Base-by-base conservation (phyloP, 92 coral and sea anemone species). In the Parazoanthus darwini region DNA sequence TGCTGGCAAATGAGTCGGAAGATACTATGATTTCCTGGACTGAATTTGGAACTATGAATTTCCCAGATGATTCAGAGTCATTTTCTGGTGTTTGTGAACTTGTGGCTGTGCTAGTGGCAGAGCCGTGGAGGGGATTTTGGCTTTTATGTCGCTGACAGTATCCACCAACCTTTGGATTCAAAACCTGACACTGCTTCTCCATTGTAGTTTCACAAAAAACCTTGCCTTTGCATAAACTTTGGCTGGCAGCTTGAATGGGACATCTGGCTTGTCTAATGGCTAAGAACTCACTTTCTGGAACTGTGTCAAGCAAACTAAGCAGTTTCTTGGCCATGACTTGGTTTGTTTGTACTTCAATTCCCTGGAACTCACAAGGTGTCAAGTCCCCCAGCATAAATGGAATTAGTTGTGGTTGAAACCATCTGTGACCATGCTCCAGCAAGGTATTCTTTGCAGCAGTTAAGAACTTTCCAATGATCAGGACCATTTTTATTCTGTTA, bases 341-440 rank as follows among this genome's bases (percentile, higher is more conserved):
- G 59, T 66, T 82, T 82, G 86, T 82, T 43, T 67, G 86, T 25
- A 68, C 86, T 67, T 71, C 86, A 10, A 67, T 82, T 13, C 77
- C 86, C 33, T 66, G 86, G 77, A 82, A 82, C 33, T 43, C 77
- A 38, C 77, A 82, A 0, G 44, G 86, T 6, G 86, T 82, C 20
- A 68, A 36, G 25, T 82, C 77, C 72, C 86, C 86, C 38, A 82
- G 68, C 65, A 82, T 81, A 66, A 81, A 81, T 59, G 86, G 86
- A 18, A 81, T 65, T 7, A 37, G 72, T 20, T 82, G 86, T 20
- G 86, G 77, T 16, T 82, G 86, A 82, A 82, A 82, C 86, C 77
- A 82, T 51, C 75, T 82, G 10, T 15, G 22, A 5, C 86, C 86
- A 82, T 82, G 86, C 75, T 82, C 68, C 58, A 82, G 36, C 76